Base-by-base conservation (phyloP, 1,140 invertebrate species). In the Myzus persicae region DNA sequence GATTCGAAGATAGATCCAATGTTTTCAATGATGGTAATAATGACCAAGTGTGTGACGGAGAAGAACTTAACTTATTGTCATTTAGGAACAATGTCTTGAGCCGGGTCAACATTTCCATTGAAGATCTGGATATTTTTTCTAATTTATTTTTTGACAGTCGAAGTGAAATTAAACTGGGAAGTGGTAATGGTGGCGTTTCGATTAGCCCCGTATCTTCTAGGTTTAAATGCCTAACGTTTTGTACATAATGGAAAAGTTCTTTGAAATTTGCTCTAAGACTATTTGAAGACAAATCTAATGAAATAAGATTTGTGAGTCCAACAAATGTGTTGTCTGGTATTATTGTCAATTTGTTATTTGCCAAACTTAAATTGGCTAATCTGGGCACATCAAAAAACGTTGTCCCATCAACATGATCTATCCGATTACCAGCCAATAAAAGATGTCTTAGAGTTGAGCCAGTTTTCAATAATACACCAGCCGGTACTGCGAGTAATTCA, bases 301-400 rank as follows among this genome's bases (percentile, higher is more conserved):
- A 96, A 85, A 98, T 96, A 46, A 99, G 95, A 94, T 97, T 97
- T 40, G 96, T 97, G 18, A 98, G 95, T 94, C 97, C 97, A 1
- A 97, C 97, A 95, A 99, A 98, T 5, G 98, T 98, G 95, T 98
- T 98, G 95, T 99, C 98, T 1, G 98, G 97, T 76, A 99, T 95
- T 92, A 98, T 97, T 1, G 97, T 97, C 44, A 99, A 96, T 94
- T 97, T 96, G 95, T 99, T 99, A 94, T 96, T 96, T 31, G 97
- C 97, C 94, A 99, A 95, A 95, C 97, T 97, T 36, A 99, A 95
- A 93, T 96, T 96, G n/a, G 97, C 96, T 46, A 99, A 95, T 94
- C 97, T 97, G 67, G 97, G 97, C 38, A 97, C 97, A 94, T 97
- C 97, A 54, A 97, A 96, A 95, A 98, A 98, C 95, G 98, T 98